These are phyloP conservation scores for Tupiocoris notatus DNA, from an alignment of 2,888 invertebrate genomes.

Conservation along the genomic window DNA sequence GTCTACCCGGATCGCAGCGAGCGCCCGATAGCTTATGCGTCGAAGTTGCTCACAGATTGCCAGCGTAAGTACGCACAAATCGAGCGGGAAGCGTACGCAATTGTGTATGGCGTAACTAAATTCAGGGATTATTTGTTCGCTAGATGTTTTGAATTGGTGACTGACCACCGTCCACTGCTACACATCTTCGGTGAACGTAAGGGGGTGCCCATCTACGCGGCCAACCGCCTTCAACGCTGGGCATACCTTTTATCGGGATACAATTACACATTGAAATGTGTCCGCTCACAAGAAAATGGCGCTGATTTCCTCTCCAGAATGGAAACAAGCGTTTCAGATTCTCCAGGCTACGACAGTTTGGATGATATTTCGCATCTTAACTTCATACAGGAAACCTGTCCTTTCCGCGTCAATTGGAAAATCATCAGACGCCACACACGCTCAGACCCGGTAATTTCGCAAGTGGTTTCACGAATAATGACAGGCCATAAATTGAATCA, in stretches of 20 bases:
- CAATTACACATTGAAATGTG: constrained; percentile 11
- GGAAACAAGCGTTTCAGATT: not conserved
- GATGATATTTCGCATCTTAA: not conserved
- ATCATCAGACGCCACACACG: constrained; percentile 30
- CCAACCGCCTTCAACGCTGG: constrained; percentile 7
- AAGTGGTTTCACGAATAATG: not conserved
- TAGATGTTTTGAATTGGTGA: not conserved
- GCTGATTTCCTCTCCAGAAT: constrained; percentile 15
- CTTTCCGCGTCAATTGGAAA: constrained; percentile 53
- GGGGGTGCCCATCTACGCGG: not conserved
- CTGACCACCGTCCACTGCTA: not conserved
- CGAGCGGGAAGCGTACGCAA: not conserved
- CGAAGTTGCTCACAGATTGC: not conserved
- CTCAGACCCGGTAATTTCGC: not conserved
- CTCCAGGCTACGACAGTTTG: not conserved
- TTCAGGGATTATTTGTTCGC: constrained; percentile 4
- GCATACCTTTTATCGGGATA: not conserved
- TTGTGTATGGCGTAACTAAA: not conserved
- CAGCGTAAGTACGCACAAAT: not conserved
- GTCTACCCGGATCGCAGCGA: not conserved
- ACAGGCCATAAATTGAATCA: not conserved
- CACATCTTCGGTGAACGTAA: not conserved
- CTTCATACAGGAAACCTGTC: constrained; percentile 8
- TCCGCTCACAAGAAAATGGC: constrained; percentile 7
- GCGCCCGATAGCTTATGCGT: not conserved